These are phyloP conservation scores for Conistra vaccinii DNA, from an alignment of 2,888 invertebrate genomes.

Conservation along the genomic window DNA sequence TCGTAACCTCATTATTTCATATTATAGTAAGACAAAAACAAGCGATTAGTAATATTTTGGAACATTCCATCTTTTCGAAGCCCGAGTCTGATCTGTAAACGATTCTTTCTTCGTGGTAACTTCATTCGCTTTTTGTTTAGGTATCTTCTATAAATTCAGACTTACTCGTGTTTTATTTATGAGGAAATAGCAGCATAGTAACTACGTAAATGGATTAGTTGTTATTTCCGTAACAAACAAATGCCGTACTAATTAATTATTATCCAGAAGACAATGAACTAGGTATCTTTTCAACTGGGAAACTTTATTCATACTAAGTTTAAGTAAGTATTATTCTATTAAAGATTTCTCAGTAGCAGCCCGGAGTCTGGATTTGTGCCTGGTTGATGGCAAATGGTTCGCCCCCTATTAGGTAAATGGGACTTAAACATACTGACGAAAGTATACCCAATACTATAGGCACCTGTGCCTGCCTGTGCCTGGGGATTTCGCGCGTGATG, in stretches of 20 bases:
- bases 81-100: slow-evolving; percentile 9
- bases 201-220: slow-evolving; percentile 20
- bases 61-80: slow-evolving; percentile 42
- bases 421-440: background rate
- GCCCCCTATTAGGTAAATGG: too few species aligned
- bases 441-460: too few species aligned
- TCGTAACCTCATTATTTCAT: slow-evolving; percentile 48
- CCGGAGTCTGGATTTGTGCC: background rate
- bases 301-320: background rate
- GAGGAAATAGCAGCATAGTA: slow-evolving; percentile 11
- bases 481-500: background rate
- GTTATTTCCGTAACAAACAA: slow-evolving; percentile 34
- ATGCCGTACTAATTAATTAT: slow-evolving; percentile 8
- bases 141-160: background rate
- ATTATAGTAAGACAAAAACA: slow-evolving; percentile 34
- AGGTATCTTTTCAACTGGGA: slow-evolving; percentile 15
- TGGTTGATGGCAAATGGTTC: background rate
- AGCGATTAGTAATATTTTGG: slow-evolving; percentile 37
- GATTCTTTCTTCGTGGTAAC: background rate
- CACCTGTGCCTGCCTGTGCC: too few species aligned
- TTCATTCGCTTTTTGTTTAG: too few species aligned
- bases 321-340: too few species aligned
- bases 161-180: background rate
- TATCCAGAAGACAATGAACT: slow-evolving; percentile 21
- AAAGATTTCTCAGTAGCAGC: background rate